Evolutionary conservation across 1,140 invertebrate species (phyloP), one percentile per base, ranked within the genome.

Genomic region (Zeugodacus cucurbitae): DNA sequence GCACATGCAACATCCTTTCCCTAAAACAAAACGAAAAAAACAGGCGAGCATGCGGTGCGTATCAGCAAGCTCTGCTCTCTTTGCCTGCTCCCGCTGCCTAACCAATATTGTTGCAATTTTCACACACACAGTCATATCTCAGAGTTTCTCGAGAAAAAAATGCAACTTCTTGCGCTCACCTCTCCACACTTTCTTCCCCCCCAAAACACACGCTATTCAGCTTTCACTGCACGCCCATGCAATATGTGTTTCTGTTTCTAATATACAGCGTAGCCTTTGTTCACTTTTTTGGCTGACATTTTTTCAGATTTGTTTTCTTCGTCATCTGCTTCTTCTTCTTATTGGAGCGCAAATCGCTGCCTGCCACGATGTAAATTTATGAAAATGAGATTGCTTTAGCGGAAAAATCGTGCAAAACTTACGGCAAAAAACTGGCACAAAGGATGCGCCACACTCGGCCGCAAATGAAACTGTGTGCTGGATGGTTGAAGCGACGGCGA

Each of bases 321-420:
- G 34, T 26, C n/a, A 2, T 29, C n/a, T 29, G 26, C 17, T 54
- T n/a, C n/a, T n/a, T n/a, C n/a, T 74, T 74, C 74, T 37, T 82
- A 41, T 10, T n/a, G n/a, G n/a, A n/a, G n/a, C 11, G 34, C 67
- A 74, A 74, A 74, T 37, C 22, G 41, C n/a, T 82, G 74, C 74
- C 37, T 82, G 74, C 41, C 41, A 26, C 22, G 41, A 82, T 82
- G 74, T 41, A 82, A 82, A 82, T 82, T 82, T 82, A 48, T 82
- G 74, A 82, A 82, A 48, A 82, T 48, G 41, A 82, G 74, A 26
- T 82, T 82, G 41, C 74, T 82, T 26, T 34, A 82, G 74, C 41
- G 74, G 74, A 82, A 82, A 82, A 82, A 82, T 82, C 74, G 41
- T 26, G 41, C 41, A 82, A 82, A 82, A 82, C 41, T 82, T 48